Base-by-base conservation (phyloP, 2,113 vertebrate species). In the Oreochromis tanganicae region DNA sequence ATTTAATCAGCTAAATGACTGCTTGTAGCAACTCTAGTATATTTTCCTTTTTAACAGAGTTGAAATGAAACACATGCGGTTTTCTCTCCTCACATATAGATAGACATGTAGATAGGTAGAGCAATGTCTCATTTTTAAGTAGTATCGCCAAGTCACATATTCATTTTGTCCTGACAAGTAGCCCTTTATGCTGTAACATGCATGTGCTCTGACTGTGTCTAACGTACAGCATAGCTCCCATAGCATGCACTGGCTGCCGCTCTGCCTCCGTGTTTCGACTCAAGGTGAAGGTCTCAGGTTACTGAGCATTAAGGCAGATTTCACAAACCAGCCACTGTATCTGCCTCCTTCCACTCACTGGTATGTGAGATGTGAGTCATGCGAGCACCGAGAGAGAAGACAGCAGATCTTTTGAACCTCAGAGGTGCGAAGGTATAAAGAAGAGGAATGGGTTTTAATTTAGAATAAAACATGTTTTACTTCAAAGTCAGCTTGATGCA, bases 261-360 rank as follows among this genome's bases (percentile, higher is more conserved):
- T 71, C 50, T 80, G 83, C 61, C 50, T 4, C 21, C 84, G 55
- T 91, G 83, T 93, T 93, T 88, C 84, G 75, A 92, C 81, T 93
- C 80, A 91, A 94, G 92, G 91, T 92, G 89, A 94, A 81, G 90
- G 61, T 92, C 91, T 95, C 93, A 56, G 71, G 89, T 94, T 95
- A 88, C 94, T 2, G 24, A 87, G 87, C 85, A 68, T 92, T 86
- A 61, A 79, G 83, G 59, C 82, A 38, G 55, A 90, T 93, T 93
- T 92, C 93, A 94, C 95, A 94, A 92, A 92, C 90, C 88, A 34
- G 87, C 91, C 92, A 88, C 91, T 95, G 91, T 93, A 90, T 91
- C 87, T 88, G 83, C 89, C 71, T 89, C 82, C 83, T 89, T 89
- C 89, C 91, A 11, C 61, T 57, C n/a, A 24, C 89, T 88, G 89